A percentile compares a stretch with the other conserved stretches of the same genome.
Conservation (phyloP, 2,797 vertebrate species). For the Tokudaia muenninki region DNA sequence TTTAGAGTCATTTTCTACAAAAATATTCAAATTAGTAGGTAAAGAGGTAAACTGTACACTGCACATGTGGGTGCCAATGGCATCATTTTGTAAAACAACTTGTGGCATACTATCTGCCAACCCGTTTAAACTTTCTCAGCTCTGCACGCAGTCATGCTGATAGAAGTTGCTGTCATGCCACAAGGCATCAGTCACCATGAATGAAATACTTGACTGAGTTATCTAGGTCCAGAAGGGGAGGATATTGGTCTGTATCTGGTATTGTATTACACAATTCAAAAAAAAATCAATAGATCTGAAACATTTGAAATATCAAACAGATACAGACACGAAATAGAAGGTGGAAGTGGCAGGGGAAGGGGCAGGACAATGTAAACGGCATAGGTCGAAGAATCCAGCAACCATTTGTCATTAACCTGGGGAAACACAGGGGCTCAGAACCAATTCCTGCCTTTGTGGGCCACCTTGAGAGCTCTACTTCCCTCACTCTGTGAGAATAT, state of each 20-base stretch:
- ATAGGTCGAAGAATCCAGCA: slow-evolving; percentile 10
- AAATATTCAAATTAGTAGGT: slow-evolving; percentile 75
- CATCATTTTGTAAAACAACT: slow-evolving; percentile 68
- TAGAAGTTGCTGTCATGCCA: slow-evolving; percentile 56
- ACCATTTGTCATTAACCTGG: slow-evolving; percentile 7
- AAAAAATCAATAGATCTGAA: slow-evolving; percentile 72
- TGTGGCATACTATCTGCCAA: slow-evolving; percentile 75
- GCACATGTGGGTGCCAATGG: slow-evolving; percentile 41
- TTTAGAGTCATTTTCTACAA: slow-evolving; percentile 68
- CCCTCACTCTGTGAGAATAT: neutral
- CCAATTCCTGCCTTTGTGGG: neutral
- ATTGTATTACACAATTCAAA: slow-evolving; percentile 44
- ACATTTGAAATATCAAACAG: slow-evolving; percentile 42
- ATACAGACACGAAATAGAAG: slow-evolving; percentile 50
- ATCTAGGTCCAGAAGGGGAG: slow-evolving; percentile 52
- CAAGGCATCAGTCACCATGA: slow-evolving; percentile 52
- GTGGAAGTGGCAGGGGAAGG: neutral
- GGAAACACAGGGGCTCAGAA: neutral
- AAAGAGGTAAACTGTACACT: slow-evolving; percentile 62
- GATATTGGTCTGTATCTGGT: slow-evolving; percentile 42
- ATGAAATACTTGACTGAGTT: slow-evolving; percentile 65
- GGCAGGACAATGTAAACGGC: neutral
- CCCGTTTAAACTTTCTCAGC: slow-evolving; percentile 71
- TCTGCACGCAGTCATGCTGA: slow-evolving; percentile 66
- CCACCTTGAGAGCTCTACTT: neutral